Evolutionary conservation across 2,888 invertebrate genomes (phyloP).

Genomic region (Troides oblongomaculatus): DNA sequence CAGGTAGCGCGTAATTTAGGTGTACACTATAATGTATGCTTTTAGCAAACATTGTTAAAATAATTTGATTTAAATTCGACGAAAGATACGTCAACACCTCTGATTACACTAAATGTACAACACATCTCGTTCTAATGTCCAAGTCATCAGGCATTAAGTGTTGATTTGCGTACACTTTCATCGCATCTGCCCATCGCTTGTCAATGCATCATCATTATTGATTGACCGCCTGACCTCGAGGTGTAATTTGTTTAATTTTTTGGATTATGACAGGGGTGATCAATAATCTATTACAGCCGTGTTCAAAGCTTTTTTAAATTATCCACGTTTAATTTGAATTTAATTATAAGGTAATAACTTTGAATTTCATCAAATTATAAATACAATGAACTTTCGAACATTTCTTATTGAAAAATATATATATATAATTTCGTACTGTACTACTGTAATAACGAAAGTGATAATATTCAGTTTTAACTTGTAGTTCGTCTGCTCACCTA

Average conservation of each 20-base stretch:
- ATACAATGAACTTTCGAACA: background rate
- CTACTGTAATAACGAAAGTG: conserved; percentile 14
- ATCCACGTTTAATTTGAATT: too few relatives aligned
- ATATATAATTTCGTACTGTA: background rate
- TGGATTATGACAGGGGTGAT: conserved; percentile 44
- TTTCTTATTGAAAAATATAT: background rate
- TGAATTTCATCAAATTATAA: background rate
- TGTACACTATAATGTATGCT: conserved; percentile 5
- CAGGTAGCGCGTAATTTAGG: background rate
- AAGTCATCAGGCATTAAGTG: conserved; percentile 30
- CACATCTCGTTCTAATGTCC: conserved; percentile 17
- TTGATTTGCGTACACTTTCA: conserved; percentile 39
- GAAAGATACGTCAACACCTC: conserved; percentile 14
- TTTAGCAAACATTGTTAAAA: conserved; percentile 13
- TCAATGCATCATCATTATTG: conserved; percentile 53
- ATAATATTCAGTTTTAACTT: conserved; percentile 8
- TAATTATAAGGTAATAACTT: background rate
- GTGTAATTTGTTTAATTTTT: conserved; percentile 48
- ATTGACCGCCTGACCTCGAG: conserved; percentile 54
- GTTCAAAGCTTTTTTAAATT: too few relatives aligned
- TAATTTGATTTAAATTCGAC: conserved; percentile 3
- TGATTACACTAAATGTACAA: conserved; percentile 14
- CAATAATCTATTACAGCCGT: conserved; percentile 35
- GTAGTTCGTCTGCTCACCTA: background rate
- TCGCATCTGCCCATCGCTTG: conserved; percentile 36